Evolutionary conservation across 2,888 invertebrate species (phyloP), one percentile per base, ranked within the genome.

Genomic region (Trachelus stipa): DNA sequence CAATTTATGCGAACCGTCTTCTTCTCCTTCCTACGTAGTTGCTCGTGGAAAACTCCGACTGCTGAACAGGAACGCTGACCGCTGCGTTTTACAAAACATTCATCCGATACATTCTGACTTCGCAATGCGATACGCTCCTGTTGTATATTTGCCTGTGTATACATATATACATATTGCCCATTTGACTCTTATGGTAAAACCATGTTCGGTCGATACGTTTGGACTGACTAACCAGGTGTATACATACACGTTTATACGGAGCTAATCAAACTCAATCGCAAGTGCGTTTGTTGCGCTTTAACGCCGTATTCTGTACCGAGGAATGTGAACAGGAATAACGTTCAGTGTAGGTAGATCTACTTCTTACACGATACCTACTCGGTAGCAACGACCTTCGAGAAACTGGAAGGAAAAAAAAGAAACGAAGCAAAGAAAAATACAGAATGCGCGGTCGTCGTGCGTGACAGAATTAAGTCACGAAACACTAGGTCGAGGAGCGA

Each of bases 321-420:
- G 71, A 71, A 71, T 71, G 71, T 34, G 71, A 71, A 11, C 71
- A 71, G 71, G 71, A 71, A 23, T 71, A 71, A 71, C 1, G 71
- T 30, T 33, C 6, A 34, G 71, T 30, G 71, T 71, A 71, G 71
- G 71, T 34, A 31, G 71, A 34, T 71, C 71, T 12, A 56, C 34
- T 71, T 71, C 71, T 71, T 71, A 12, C 34, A 23, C 71, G 71
- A 56, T 56, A 56, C 40, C 40, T 40, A 23, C 56, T 56, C 12
- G 71, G 30, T 71, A 71, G 30, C 34, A 71, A 71, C 71, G 71
- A 34, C 71, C 71, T 71, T 71, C 71, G 71, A 15, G 31, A 71
- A 71, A 31, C 71, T 30, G 2, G 30, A 30, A 71, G 34, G 71
- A 12, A 35, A 12, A 3, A 35, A 71, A 71, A 12, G 12, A 40